Conservation (phyloP, 1,140 invertebrate genomes). For the Campoletis sonorensis region DNA sequence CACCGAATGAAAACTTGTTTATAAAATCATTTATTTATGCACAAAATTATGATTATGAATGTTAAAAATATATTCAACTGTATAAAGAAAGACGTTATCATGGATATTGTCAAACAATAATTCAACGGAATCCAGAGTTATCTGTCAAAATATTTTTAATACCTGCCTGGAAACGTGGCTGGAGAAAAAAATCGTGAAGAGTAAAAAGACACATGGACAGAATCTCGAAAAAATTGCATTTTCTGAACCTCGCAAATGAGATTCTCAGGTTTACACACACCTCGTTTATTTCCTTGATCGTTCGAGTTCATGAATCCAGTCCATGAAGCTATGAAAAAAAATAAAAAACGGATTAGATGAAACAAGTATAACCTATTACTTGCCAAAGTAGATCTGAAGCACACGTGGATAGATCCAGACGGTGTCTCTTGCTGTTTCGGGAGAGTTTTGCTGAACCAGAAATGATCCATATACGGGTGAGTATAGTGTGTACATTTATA, state of each 20-base stretch:
- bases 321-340: not conserved
- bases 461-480: slow-evolving; percentile 21
- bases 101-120: too few relatives aligned
- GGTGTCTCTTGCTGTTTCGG: slow-evolving; percentile 8
- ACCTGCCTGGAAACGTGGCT: not conserved
- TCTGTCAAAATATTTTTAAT: too few relatives aligned
- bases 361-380: slow-evolving; percentile 23
- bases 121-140: too few relatives aligned
- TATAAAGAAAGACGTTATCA: too few relatives aligned
- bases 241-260: not conserved
- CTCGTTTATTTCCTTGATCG: slow-evolving; percentile 21
- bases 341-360: not conserved
- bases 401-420: not conserved
- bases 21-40: too few relatives aligned
- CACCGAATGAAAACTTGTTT: too few relatives aligned
- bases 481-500: not conserved
- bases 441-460: slow-evolving; percentile 16
- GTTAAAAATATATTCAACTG: too few relatives aligned
- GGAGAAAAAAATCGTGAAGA: not conserved
- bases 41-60: too few relatives aligned
- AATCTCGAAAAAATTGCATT: too few relatives aligned
- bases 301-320: not conserved
- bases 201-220: not conserved
- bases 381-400: slow-evolving; percentile 13
- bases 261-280: not conserved